Evolutionary conservation across 2,113 vertebrate species (phyloP).

Genomic region (Malaclemys terrapin): DNA sequence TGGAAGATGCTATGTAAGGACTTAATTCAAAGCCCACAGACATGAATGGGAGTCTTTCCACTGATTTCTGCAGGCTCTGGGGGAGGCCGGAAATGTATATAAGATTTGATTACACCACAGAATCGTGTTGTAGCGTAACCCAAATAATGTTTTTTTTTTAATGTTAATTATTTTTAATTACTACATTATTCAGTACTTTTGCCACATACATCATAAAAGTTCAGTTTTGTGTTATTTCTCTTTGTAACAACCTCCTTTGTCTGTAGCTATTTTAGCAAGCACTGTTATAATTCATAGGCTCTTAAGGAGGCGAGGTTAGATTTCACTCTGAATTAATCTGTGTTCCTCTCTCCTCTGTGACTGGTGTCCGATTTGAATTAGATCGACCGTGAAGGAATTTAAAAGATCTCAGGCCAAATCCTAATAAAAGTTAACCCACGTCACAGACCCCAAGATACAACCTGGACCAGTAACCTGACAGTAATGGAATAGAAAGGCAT

Average conservation of each 20-base stretch:
- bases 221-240: background rate
- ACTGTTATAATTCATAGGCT: background rate
- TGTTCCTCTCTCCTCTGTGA: background rate
- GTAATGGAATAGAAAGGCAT: background rate
- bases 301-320: rapidly evolving
- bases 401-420: background rate
- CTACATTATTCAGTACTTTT: constrained; percentile 41
- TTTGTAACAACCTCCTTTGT: background rate
- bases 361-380: background rate
- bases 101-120: background rate
- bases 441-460: background rate
- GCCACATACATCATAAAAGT: background rate
- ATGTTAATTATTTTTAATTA: background rate
- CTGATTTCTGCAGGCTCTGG: background rate
- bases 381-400: background rate
- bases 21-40: background rate
- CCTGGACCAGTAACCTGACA: background rate
- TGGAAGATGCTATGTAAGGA: background rate
- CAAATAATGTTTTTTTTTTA: background rate
- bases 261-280: background rate
- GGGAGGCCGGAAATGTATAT: background rate
- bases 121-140: background rate
- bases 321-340: background rate
- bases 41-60: rapidly evolving
- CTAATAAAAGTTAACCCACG: background rate